Base-by-base conservation (phyloP, 2,113 vertebrate genomes). In the Stegastes partitus region DNA sequence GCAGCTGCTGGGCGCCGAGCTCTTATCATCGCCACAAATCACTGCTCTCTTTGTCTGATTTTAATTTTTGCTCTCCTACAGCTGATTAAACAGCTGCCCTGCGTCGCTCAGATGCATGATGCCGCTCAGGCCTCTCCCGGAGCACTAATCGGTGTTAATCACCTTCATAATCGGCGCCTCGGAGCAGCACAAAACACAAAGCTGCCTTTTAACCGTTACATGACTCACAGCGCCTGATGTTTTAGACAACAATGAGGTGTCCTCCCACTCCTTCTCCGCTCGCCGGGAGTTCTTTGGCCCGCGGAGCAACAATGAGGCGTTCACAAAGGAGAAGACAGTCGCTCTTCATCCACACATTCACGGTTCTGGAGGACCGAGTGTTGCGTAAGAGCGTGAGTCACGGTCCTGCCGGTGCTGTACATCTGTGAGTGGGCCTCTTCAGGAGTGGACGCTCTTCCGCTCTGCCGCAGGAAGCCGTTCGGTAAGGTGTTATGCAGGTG, bases 331-430 rank as follows among this genome's bases (percentile, higher is more conserved):
- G 57, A 39, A 70, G 71, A 53, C 22, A 7, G 45, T n/a, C 37
- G 0, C 68, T 42, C 68, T 65, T 55, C 44, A 64, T 76, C 56
- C 63, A 57, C 67, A 28, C 76, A 37, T 19, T 25, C 45, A 51
- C 45, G 39, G 22, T 61, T 34, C 23, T 68, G 28, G 34, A 55
- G 26, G 57, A 23, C 63, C 28, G 0, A 19, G 14, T 19, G 66
- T 79, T 89, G 77, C 51, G 22, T 83, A 83, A 83, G 55, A 39
- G 11, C 4, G 6, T 81, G 83, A 86, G 55, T 89, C 87, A 88
- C 26, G 39, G 19, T 19, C 39, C 39, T 42, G 39, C 4, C 34
- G 9, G 34, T 34, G 34, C 34, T 34, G 34, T 34, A 42, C 14
- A 42, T 1, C 12, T 37, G 3, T 67, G 69, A 66, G 81, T 59